Conservation (phyloP, 2,888 invertebrate species). For the Agrilus cyanescens region DNA sequence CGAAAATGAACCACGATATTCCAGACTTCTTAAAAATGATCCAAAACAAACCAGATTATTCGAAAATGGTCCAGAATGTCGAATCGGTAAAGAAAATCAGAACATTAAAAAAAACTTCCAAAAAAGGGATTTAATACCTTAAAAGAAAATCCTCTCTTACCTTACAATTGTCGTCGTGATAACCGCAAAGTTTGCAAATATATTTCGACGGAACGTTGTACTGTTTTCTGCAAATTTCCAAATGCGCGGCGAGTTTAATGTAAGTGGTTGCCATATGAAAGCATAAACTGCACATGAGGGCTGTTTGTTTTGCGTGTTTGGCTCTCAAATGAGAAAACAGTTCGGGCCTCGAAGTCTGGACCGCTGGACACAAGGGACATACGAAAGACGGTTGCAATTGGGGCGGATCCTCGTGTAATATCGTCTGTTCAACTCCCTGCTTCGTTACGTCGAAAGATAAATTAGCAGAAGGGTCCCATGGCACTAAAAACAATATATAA, state of each 20-base stretch:
- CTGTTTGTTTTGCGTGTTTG: constrained; percentile 40
- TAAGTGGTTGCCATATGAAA: constrained; percentile 39
- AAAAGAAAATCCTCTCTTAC: too few relatives aligned
- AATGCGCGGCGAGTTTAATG: constrained; percentile 38
- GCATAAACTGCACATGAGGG: constrained; percentile 44
- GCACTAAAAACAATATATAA: too few relatives aligned
- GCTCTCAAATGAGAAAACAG: constrained; percentile 43
- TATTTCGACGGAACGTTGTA: constrained; percentile 33
- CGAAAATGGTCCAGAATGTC: too few relatives aligned
- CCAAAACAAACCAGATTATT: too few relatives aligned
- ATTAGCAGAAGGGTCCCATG: too few relatives aligned
- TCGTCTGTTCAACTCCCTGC: neutral
- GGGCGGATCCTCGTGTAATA: constrained; percentile 8
- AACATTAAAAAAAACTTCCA: too few relatives aligned
- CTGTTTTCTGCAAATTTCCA: constrained; percentile 37
- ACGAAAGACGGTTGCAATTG: constrained; percentile 15
- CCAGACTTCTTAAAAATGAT: too few relatives aligned
- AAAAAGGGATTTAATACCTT: too few relatives aligned
- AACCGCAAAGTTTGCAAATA: constrained; percentile 41
- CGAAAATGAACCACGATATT: too few relatives aligned
- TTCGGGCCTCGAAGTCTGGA: constrained; percentile 36
- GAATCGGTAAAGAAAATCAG: too few relatives aligned
- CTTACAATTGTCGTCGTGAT: constrained; percentile 44
- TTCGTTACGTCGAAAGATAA: too few relatives aligned
- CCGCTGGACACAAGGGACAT: constrained; percentile 32